Conservation (phyloP, 2,113 vertebrate genomes). For the Ammodytes marinus region DNA sequence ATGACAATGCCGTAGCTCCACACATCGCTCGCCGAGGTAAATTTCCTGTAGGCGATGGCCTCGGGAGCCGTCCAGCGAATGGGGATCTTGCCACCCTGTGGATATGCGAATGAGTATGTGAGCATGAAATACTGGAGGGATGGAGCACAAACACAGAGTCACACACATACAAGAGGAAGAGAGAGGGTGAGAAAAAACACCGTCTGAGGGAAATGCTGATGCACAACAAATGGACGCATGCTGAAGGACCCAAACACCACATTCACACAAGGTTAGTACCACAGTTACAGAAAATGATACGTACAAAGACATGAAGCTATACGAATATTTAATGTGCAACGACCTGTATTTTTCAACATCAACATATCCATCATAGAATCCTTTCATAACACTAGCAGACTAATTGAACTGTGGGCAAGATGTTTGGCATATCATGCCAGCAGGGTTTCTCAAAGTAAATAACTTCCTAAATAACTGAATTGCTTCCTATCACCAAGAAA, state of each 20-base stretch:
- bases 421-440: conserved; percentile 1
- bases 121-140: conserved; percentile 86
- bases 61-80: conserved; percentile 98
- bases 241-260: conserved; percentile 46
- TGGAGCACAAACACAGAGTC: conserved; percentile 79
- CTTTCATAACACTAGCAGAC: background rate
- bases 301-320: conserved; percentile 41
- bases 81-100: conserved; percentile 97
- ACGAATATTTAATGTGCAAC: conserved; percentile 44
- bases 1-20: conserved; percentile 99
- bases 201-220: conserved; percentile 64
- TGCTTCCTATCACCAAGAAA: conserved; percentile 21
- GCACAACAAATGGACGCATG: conserved; percentile 74
- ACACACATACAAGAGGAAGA: conserved; percentile 81
- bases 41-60: conserved; percentile 97
- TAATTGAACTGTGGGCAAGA: background rate
- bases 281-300: conserved; percentile 52
- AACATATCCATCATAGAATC: conserved; percentile 1
- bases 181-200: conserved; percentile 75
- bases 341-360: conserved; percentile 44
- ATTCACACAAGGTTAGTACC: conserved; percentile 58
- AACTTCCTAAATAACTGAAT: background rate
- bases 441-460: background rate
- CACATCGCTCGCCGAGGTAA: conserved; percentile 97
- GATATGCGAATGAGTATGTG: conserved; percentile 84